phyloP scores from a whole-genome alignment of 2,888 invertebrate species.

The Caenorhabditis wallacei region DNA sequence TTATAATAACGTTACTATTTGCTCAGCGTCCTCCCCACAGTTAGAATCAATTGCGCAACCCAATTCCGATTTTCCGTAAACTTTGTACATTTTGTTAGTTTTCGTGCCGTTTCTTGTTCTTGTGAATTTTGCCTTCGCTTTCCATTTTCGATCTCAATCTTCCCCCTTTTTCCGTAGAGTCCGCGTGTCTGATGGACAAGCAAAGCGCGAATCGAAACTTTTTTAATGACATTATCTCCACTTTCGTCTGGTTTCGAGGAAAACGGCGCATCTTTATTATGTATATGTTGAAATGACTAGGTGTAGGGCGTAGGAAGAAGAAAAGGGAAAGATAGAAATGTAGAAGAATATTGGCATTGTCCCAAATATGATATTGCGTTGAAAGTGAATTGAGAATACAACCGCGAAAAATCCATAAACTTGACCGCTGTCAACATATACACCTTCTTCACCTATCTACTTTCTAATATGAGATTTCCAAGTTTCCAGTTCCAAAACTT shows the following conservation, averaged over 20 bases:
- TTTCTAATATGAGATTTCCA: neutral
- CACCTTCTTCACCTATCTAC: neutral
- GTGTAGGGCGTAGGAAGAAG: constrained; percentile 17
- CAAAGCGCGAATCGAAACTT: constrained; percentile 39
- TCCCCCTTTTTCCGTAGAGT: constrained; percentile 27
- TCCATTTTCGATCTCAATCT: constrained; percentile 45
- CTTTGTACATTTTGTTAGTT: constrained; percentile 28
- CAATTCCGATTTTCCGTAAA: constrained; percentile 29
- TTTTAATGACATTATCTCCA: constrained; percentile 62
- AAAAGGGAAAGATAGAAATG: constrained; percentile 11
- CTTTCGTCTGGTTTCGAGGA: constrained; percentile 42
- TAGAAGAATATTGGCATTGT: constrained; percentile 50
- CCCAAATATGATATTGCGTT: constrained; percentile 58
- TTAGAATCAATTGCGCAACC: constrained; percentile 51
- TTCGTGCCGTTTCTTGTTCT: constrained; percentile 28
- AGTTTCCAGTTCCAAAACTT: no score
- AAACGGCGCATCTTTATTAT: constrained; percentile 51
- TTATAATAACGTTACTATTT: constrained; percentile 30
- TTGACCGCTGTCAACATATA: neutral
- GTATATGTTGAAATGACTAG: constrained; percentile 32
- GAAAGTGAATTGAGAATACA: constrained; percentile 48
- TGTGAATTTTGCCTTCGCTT: constrained; percentile 27
- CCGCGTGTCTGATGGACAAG: constrained; percentile 25
- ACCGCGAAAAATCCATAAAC: constrained; percentile 41
- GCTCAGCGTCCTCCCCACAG: constrained; percentile 23